Conservation (phyloP, 2,888 invertebrate genomes). For the Aphelenchoides bicaudatus region DNA sequence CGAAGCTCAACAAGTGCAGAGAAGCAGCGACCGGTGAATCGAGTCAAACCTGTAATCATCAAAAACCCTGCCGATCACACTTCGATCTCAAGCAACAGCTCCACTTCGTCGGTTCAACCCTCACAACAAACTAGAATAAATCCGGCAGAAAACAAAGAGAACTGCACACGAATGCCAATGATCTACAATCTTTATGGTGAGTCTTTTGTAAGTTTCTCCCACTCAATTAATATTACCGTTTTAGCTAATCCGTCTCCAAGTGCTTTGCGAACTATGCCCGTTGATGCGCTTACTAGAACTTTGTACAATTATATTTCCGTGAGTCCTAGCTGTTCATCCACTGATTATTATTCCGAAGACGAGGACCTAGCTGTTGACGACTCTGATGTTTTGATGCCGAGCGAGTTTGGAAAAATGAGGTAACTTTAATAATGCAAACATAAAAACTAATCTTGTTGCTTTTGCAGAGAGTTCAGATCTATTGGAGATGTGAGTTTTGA, state of each 20-base stretch:
- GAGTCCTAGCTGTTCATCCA: constrained; percentile 12
- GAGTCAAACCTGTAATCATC: constrained; percentile 16
- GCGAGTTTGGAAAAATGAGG: too few relatives aligned
- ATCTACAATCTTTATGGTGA: constrained; percentile 20
- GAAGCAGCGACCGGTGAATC: constrained; percentile 14
- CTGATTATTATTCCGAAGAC: background rate
- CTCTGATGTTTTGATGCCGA: constrained; percentile 13
- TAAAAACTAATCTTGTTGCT: background rate
- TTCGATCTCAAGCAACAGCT: too few relatives aligned
- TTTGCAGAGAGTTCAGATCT: constrained; percentile 23
- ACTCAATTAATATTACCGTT: too few relatives aligned
- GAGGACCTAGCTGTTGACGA: too few relatives aligned
- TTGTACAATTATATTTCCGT: background rate
- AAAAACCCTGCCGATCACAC: background rate
- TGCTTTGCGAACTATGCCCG: constrained; percentile 10
- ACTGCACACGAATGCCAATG: constrained; percentile 11
- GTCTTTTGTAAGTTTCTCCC: too few relatives aligned
- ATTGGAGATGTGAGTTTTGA: too few relatives aligned
- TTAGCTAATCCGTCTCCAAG: constrained; percentile 11
- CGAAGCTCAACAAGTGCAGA: background rate
- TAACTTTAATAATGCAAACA: constrained; percentile 16
- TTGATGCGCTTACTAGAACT: background rate
- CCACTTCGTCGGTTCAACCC: background rate
- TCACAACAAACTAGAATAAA: background rate
- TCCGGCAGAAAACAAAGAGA: constrained; percentile 16